Evolutionary conservation across 2,113 vertebrate genomes (phyloP).

Genomic region (Ameiurus melas): DNA sequence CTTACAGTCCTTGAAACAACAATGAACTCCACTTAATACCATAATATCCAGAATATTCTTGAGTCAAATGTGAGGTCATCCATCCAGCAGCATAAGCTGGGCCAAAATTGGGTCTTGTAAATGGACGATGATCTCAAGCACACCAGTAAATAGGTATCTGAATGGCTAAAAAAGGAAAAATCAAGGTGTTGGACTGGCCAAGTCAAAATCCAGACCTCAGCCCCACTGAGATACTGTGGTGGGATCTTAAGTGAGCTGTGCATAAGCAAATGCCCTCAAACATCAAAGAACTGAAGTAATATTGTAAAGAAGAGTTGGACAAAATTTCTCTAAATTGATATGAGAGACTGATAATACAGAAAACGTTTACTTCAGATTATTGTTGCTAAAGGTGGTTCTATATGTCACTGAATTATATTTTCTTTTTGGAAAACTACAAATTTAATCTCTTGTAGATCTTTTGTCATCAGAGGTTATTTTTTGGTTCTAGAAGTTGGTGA

Average conservation of each 20-base stretch:
- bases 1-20: not conserved
- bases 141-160: not conserved
- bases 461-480: too few relatives aligned
- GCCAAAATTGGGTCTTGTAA: not conserved
- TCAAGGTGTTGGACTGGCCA: not conserved
- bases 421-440: too few relatives aligned
- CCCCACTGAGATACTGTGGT: too few relatives aligned
- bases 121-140: not conserved
- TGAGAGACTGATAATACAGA: too few relatives aligned
- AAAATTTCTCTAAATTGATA: not conserved
- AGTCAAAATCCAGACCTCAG: not conserved
- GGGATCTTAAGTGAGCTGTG: too few relatives aligned
- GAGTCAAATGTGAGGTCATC: not conserved
- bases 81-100: not conserved
- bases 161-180: not conserved
- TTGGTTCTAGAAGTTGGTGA: too few relatives aligned
- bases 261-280: not conserved
- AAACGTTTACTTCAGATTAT: too few relatives aligned
- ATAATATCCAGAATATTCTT: conserved; percentile 1
- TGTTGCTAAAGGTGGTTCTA: too few relatives aligned
- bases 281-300: not conserved
- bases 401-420: too few relatives aligned
- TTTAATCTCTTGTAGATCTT: too few relatives aligned
- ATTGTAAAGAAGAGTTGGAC: not conserved
- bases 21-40: not conserved